A percentile compares a stretch with the other conserved stretches of the same genome.
Evolutionary conservation across 2,797 vertebrate species (phyloP).

Genomic region (Lophius americanus): DNA sequence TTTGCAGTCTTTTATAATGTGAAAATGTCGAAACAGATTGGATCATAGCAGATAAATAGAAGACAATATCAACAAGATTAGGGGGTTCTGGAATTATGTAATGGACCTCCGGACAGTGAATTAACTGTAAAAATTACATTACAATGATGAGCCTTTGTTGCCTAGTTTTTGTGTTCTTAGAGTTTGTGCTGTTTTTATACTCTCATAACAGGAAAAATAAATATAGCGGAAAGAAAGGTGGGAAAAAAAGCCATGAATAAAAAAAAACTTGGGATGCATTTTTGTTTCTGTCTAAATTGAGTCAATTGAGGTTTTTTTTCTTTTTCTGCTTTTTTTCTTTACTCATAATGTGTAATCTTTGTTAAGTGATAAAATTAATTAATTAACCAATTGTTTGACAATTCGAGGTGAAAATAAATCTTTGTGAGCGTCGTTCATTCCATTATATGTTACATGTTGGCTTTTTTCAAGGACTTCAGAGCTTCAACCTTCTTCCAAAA

Average conservation of each 20-base stretch:
- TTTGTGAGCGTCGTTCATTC: no score
- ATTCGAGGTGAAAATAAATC: no score
- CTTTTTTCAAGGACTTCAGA: no score
- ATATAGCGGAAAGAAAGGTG: conserved; percentile 34
- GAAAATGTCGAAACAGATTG: conserved; percentile 14
- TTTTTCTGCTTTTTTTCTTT: no score
- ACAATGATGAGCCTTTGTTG: conserved; percentile 1
- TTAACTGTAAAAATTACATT: conserved; percentile 31
- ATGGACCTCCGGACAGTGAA: conserved; percentile 16
- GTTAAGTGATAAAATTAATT: no score
- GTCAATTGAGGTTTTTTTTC: no score
- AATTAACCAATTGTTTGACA: no score
- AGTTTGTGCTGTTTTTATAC: conserved; percentile 42
- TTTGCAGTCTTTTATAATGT: not conserved
- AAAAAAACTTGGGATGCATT: conserved; percentile 37
- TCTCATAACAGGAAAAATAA: conserved; percentile 18
- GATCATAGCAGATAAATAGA: conserved; percentile 4
- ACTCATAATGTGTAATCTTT: no score
- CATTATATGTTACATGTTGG: no score
- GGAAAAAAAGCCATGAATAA: conserved; percentile 23
- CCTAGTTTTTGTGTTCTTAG: conserved; percentile 20
- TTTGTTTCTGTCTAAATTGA: conserved; percentile 21
- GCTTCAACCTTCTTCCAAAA: no score
- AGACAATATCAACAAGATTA: conserved; percentile 6
- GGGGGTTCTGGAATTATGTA: conserved; percentile 23